Evolutionary conservation across 2,888 invertebrate genomes (phyloP), one percentile per base, ranked within the genome.

Genomic region (Xestia c-nigrum): DNA sequence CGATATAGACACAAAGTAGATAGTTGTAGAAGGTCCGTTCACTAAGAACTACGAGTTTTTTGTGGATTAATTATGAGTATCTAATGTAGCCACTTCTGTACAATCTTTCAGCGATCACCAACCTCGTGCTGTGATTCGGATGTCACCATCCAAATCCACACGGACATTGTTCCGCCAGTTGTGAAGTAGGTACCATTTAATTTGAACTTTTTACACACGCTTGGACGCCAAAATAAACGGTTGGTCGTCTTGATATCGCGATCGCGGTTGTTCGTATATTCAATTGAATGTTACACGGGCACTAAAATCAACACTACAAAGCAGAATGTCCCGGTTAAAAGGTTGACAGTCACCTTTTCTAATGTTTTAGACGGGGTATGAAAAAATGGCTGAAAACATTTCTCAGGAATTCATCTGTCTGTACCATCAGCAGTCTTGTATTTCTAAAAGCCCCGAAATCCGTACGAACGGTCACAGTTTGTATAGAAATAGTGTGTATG

Each of bases 1-100:
- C 76, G 76, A 85, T 74, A 81, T 67, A 47, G 52, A 72, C 52
- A 78, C 31, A n/a, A 5, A 55, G n/a, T 2, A 55, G 0, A 5
- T 55, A 47, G 7, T 3, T 52, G 1, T 40, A 77, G 55, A 64
- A 74, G 74, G 47, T 40, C 21, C 3, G 40, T 21, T 16, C 0
- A 4, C 14, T n/a, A 38, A 9, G 38, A 61, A 9, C n/a, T 55
- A n/a, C 6, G 5, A n/a, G 3, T 31, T 7, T 70, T 16, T 16
- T 21, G 19, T 12, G 10, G n/a, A 10, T 21, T 5, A 24, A n/a
- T n/a, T n/a, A n/a, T n/a, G n/a, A 1, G 6, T 6, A 10, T 12
- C 12, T 24, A 12, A 24, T 10, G 24, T 24, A 63, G 21, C 9
- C 64, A 47, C 0, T 47, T 5, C 16, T 47, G 19, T 38, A 21